Evolutionary conservation across 1,140 invertebrate species (phyloP).

Genomic region (Anastrepha ludens): DNA sequence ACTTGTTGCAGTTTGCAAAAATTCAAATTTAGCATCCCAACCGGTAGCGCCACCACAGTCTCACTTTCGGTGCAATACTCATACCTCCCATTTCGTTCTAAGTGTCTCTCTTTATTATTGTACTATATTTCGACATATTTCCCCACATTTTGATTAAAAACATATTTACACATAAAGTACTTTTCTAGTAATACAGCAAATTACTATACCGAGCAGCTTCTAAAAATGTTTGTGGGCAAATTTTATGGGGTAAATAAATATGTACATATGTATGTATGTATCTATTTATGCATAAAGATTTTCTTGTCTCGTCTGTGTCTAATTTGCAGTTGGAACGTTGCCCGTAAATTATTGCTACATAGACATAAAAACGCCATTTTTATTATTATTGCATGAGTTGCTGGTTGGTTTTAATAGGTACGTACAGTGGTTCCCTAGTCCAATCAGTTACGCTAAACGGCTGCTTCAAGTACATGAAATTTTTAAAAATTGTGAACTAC

Average conservation of each 20-base stretch:
- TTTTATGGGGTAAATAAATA: background rate
- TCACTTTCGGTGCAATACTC: background rate
- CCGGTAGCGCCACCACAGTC: background rate
- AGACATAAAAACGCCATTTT: background rate
- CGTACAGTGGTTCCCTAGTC: no score
- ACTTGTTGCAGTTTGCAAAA: no score
- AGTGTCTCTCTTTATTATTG: background rate
- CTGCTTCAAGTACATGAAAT: no score
- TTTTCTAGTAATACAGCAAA: background rate
- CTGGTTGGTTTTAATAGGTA: background rate
- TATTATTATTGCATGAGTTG: background rate
- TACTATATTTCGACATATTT: background rate
- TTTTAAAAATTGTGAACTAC: no score
- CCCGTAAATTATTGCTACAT: slow-evolving; percentile 17
- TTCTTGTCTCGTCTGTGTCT: slow-evolving; percentile 37
- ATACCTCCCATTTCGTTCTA: background rate
- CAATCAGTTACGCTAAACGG: no score
- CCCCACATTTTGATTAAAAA: background rate
- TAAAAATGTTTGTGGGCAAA: slow-evolving; percentile 4
- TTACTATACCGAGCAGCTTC: background rate
- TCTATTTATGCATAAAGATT: background rate
- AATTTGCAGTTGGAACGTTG: slow-evolving; percentile 18
- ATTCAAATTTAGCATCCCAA: background rate
- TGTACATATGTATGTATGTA: background rate
- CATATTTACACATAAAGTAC: background rate